Conservation (phyloP, 2,113 vertebrate genomes). For the Microcebus jonahi region DNA sequence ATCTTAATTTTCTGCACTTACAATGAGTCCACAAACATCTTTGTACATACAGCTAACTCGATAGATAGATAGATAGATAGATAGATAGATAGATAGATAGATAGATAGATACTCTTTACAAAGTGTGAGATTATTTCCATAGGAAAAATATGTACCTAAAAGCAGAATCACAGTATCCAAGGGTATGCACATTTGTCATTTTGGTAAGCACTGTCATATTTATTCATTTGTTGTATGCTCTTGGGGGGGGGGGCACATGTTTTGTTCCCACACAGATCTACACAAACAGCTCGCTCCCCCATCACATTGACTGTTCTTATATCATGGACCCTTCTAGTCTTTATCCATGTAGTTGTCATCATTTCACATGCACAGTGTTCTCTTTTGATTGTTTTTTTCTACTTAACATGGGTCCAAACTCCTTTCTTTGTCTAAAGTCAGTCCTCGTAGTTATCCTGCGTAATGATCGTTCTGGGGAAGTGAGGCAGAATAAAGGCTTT, state of each 20-base stretch:
- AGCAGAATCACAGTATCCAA: neutral
- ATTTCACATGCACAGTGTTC: neutral
- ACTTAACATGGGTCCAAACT: neutral
- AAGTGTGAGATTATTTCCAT: neutral
- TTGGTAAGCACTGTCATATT: neutral
- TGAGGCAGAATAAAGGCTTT: neutral
- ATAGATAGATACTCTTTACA: neutral
- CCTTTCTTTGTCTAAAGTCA: neutral
- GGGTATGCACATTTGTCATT: neutral
- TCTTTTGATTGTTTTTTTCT: neutral
- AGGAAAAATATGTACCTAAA: neutral
- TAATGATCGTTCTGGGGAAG: neutral
- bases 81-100: too few species aligned
- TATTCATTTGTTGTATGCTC: neutral
- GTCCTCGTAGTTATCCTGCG: neutral
- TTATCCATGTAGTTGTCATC: neutral
- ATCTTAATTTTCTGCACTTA: neutral
- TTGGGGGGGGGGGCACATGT: fast-evolving
- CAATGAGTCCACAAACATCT: neutral
- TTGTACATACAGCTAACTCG: neutral
- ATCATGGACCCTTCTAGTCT: neutral
- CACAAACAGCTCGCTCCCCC: fast-evolving
- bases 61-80: neutral
- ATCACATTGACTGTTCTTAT: neutral
- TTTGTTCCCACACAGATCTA: too few species aligned